phyloP scores from a whole-genome alignment of 2,888 invertebrate genomes.

The Empis stercorea region DNA sequence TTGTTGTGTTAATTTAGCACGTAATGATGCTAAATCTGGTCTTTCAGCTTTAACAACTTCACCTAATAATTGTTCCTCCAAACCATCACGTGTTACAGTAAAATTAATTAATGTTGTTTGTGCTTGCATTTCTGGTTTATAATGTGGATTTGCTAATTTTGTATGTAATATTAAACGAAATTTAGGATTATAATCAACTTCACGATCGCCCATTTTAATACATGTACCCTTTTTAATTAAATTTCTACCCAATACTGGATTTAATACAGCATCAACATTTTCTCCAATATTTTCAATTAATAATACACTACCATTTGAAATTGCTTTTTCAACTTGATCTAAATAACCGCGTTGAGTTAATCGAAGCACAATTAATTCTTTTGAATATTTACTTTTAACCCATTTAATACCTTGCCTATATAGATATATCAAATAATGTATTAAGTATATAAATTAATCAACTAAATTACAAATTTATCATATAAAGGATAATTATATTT shows the following conservation, averaged over 20 bases:
- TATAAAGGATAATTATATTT: no score
- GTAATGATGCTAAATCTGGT: constrained; percentile 75
- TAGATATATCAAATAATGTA: constrained; percentile 5
- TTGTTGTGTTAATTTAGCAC: constrained; percentile 74
- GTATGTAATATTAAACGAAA: constrained; percentile 83
- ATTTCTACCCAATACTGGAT: constrained; percentile 75
- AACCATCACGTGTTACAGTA: constrained; percentile 83
- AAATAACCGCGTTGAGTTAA: constrained; percentile 72
- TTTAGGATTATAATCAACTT: constrained; percentile 72
- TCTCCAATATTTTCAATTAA: constrained; percentile 86
- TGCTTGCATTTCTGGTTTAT: constrained; percentile 93
- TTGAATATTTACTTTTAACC: constrained; percentile 82
- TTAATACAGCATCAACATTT: constrained; percentile 77
- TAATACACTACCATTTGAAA: constrained; percentile 60
- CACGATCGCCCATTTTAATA: constrained; percentile 80
- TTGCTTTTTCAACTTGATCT: constrained; percentile 64
- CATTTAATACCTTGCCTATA: constrained; percentile 77
- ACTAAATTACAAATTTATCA: constrained; percentile 40
- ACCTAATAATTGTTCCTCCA: constrained; percentile 86
- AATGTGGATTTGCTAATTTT: constrained; percentile 90
- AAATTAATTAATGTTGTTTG: constrained; percentile 93
- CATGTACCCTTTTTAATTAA: constrained; percentile 76
- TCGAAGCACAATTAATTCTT: constrained; percentile 56
- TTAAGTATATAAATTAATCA: no score
- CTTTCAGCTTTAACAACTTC: constrained; percentile 89